phyloP scores from a whole-genome alignment of 2,888 invertebrate species.

The Drymonia ruficornis region DNA sequence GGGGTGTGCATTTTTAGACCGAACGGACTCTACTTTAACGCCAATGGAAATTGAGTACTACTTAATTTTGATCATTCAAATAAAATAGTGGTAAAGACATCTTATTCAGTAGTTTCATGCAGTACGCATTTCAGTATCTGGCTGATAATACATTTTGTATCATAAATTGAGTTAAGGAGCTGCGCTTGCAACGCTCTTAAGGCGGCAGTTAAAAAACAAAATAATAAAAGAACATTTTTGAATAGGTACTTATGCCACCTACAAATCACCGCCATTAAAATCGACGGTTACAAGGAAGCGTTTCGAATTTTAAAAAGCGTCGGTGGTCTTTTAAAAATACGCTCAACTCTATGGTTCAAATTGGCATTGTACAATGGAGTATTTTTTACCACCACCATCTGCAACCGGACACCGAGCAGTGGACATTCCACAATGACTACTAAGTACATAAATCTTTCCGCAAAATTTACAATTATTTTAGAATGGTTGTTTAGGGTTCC shows the following conservation, averaged over 20 bases:
- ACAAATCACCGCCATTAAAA: constrained; percentile 4
- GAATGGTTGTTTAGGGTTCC: constrained; percentile 36
- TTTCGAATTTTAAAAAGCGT: constrained; percentile 33
- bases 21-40: too few relatives aligned
- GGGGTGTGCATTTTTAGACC: too few relatives aligned
- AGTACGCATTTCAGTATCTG: too few relatives aligned
- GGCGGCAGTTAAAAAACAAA: too few relatives aligned
- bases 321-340: constrained; percentile 43
- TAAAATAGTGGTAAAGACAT: too few relatives aligned
- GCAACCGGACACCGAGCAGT: constrained; percentile 74
- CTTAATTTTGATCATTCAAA: too few relatives aligned
- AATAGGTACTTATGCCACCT: constrained; percentile 1
- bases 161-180: too few relatives aligned
- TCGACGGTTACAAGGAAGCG: constrained; percentile 21
- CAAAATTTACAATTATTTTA: constrained; percentile 80
- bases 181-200: too few relatives aligned
- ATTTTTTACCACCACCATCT: constrained; percentile 64
- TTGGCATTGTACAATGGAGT: constrained; percentile 47
- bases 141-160: too few relatives aligned
- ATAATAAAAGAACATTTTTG: neutral
- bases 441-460: constrained; percentile 78
- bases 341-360: constrained; percentile 42
- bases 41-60: too few relatives aligned
- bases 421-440: constrained; percentile 71
- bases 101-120: too few relatives aligned